These are phyloP conservation scores for Mesocricetus auratus DNA, from an alignment of 2,113 vertebrate genomes.

Conservation along the genomic window DNA sequence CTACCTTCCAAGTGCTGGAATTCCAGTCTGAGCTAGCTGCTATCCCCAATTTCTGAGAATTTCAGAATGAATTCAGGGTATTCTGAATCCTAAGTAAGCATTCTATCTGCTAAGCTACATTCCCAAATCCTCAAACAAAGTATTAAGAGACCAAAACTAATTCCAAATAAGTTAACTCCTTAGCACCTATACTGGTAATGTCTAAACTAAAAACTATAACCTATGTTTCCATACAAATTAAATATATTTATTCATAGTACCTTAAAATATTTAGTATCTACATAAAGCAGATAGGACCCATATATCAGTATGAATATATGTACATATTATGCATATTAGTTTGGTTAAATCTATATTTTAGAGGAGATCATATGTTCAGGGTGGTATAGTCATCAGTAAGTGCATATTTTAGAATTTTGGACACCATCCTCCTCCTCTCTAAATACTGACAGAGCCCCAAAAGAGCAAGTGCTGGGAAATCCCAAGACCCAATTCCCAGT, in stretches of 20 bases:
- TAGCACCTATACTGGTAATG: background rate
- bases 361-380: background rate
- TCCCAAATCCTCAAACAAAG: background rate
- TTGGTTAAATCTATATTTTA: background rate
- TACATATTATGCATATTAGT: background rate
- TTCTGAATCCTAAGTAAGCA: background rate
- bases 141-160: background rate
- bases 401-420: background rate
- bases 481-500: background rate
- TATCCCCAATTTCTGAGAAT: background rate
- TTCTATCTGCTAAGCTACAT: background rate
- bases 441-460: background rate
- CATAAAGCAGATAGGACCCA: background rate
- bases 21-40: no score
- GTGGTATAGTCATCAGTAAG: no score
- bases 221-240: background rate
- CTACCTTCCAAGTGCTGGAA: background rate
- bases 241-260: background rate
- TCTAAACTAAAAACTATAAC: background rate
- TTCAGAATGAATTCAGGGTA: background rate
- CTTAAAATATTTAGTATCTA: constrained; percentile 20
- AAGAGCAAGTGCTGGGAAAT: background rate
- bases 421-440: background rate
- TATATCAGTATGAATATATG: background rate
- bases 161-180: background rate